These are phyloP conservation scores for Andrena bicolor DNA, from an alignment of 2,888 invertebrate genomes.

Conservation along the genomic window DNA sequence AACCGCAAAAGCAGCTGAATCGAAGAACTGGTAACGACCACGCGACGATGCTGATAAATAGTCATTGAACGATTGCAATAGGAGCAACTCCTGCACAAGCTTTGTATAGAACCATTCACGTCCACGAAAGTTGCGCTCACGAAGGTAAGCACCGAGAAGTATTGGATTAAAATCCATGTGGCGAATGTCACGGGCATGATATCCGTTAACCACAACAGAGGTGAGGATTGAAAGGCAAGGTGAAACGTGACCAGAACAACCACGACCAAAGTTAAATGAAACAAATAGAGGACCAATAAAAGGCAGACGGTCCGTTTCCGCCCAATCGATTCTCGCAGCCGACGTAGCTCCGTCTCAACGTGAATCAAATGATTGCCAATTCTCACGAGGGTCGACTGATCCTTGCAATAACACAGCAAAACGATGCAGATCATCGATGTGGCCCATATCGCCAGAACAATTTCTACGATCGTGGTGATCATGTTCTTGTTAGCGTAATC, in stretches of 20 bases:
- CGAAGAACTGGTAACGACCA: conserved; percentile 20
- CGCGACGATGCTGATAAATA: conserved; percentile 18
- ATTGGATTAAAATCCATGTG: conserved; percentile 57
- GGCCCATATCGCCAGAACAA: conserved; percentile 33
- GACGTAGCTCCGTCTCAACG: conserved; percentile 10
- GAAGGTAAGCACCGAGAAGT: conserved; percentile 50
- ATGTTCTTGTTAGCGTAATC: conserved; percentile 35
- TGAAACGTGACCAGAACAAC: not conserved
- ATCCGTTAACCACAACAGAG: conserved; percentile 16
- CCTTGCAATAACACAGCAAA: conserved; percentile 40
- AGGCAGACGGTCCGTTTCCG: not conserved
- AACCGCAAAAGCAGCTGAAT: conserved; percentile 40
- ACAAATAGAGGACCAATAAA: not conserved
- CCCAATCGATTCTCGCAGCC: conserved; percentile 1
- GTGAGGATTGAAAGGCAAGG: not conserved
- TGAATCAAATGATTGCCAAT: conserved; percentile 42
- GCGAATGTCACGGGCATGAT: conserved; percentile 45
- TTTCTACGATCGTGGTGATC: conserved; percentile 41
- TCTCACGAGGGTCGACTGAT: conserved; percentile 45
- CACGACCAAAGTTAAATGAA: conserved; percentile 3
- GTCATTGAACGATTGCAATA: not conserved
- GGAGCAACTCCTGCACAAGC: not conserved
- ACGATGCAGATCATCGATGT: conserved; percentile 21
- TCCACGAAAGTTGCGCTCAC: conserved; percentile 41
- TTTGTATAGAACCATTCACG: conserved; percentile 50